These are phyloP conservation scores for Urophycis tenuis DNA, from an alignment of 2,797 vertebrate genomes.

Conservation along the genomic window DNA sequence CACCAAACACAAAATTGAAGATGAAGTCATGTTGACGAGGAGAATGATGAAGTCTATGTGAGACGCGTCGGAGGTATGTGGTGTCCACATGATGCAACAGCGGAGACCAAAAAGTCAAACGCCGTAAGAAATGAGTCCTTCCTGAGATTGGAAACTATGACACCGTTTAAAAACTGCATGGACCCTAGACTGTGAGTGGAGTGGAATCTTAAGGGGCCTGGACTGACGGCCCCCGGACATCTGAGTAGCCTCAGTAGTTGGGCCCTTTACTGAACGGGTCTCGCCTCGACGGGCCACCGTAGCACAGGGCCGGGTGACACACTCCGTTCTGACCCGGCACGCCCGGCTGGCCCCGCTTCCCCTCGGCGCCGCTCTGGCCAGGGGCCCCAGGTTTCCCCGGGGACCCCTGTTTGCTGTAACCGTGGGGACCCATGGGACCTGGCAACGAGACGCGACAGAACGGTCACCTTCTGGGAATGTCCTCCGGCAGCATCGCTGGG, in stretches of 20 bases:
- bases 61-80: slow-evolving; percentile 71
- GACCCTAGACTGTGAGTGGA: too few relatives aligned
- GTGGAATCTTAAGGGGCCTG: neutral
- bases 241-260: slow-evolving; percentile 78
- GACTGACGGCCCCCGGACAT: neutral
- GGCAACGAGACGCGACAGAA: neutral
- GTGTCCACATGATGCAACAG: slow-evolving; percentile 38
- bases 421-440: slow-evolving; percentile 86
- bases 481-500: neutral
- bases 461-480: neutral
- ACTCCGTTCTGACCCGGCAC: slow-evolving; percentile 82
- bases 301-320: slow-evolving; percentile 90
- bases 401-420: slow-evolving; percentile 78
- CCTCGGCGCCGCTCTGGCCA: slow-evolving; percentile 80
- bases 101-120: slow-evolving; percentile 58
- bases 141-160: slow-evolving; percentile 83
- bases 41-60: slow-evolving; percentile 32
- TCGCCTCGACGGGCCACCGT: slow-evolving; percentile 81
- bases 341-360: slow-evolving; percentile 80
- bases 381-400: slow-evolving; percentile 80
- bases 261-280: slow-evolving; percentile 93
- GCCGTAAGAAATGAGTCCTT: slow-evolving; percentile 75
- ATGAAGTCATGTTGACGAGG: neutral
- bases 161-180: slow-evolving; percentile 54
- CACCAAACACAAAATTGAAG: neutral